phyloP scores from a whole-genome alignment of 2,888 invertebrate species.

The Tolmerus cingulatus region DNA sequence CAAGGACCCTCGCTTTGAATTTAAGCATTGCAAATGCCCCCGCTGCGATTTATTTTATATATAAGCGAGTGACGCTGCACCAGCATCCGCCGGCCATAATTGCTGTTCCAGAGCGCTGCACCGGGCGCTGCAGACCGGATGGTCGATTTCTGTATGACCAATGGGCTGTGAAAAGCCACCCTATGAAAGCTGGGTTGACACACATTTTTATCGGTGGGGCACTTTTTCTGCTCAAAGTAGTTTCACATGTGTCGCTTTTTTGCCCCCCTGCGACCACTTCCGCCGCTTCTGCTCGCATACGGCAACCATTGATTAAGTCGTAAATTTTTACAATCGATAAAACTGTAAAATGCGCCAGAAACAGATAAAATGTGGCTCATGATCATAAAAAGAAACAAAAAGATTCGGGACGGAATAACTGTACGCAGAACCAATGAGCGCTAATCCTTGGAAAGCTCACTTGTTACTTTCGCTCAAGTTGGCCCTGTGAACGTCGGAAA shows the following conservation, averaged over 20 bases:
- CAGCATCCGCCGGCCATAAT: not conserved
- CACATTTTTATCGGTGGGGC: constrained; percentile 24
- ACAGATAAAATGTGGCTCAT: constrained; percentile 45
- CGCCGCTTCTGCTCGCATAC: constrained; percentile 8
- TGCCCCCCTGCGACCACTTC: not conserved
- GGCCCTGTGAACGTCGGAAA: not conserved
- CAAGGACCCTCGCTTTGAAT: not conserved
- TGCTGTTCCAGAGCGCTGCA: not conserved
- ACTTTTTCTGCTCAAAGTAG: constrained; percentile 39
- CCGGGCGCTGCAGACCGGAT: not conserved
- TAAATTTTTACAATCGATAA: constrained; percentile 47
- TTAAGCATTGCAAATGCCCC: not conserved
- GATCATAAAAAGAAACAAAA: constrained; percentile 16
- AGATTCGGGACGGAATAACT: not conserved
- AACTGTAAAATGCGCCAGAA: constrained; percentile 46
- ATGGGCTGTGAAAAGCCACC: constrained; percentile 36
- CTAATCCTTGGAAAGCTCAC: constrained; percentile 16
- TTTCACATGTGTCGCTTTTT: constrained; percentile 19
- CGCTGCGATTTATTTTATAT: constrained; percentile 14
- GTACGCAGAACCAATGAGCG: not conserved
- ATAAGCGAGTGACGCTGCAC: not conserved
- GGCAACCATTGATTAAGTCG: constrained; percentile 38
- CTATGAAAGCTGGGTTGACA: constrained; percentile 4
- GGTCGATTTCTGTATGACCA: constrained; percentile 30
- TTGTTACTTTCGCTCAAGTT: constrained; percentile 30